A percentile compares a stretch with the other conserved stretches of the same genome.
phyloP scores from a whole-genome alignment of 2,797 vertebrate genomes.

The Micromesistius poutassou region DNA sequence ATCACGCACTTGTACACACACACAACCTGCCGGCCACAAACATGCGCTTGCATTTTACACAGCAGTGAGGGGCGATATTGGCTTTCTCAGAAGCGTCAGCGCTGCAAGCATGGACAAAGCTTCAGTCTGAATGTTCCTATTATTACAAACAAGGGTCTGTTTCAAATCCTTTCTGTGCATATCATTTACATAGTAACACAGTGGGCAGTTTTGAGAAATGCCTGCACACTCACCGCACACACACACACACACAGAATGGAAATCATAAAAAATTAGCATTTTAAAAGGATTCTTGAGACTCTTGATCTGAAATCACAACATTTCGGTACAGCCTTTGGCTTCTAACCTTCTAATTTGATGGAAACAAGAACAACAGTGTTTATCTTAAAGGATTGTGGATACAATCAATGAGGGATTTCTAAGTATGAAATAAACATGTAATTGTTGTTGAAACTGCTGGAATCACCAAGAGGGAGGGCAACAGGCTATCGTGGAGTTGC shows the following conservation, averaged over 20 bases:
- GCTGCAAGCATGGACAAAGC: background rate
- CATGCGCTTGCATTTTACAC: background rate
- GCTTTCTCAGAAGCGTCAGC: background rate
- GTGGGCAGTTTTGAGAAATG: background rate
- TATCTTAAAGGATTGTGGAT: background rate
- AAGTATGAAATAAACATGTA: background rate
- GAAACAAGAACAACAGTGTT: background rate
- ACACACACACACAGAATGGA: background rate
- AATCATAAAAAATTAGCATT: background rate
- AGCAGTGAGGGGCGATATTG: background rate
- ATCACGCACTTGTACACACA: background rate
- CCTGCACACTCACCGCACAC: background rate
- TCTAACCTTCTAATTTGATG: background rate
- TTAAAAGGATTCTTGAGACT: background rate
- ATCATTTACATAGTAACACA: background rate
- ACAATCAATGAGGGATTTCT: background rate
- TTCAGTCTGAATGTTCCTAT: background rate
- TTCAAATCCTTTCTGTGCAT: background rate
- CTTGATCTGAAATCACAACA: background rate
- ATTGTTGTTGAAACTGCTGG: too few relatives aligned
- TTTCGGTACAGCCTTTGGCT: background rate
- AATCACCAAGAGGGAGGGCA: background rate
- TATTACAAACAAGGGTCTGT: background rate
- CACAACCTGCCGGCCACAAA: background rate
- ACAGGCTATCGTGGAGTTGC: background rate